A percentile compares a stretch with the other conserved stretches of the same genome.
These are phyloP conservation scores for Urocolius indicus DNA, from an alignment of 2,113 vertebrate species.

Conservation along the genomic window DNA sequence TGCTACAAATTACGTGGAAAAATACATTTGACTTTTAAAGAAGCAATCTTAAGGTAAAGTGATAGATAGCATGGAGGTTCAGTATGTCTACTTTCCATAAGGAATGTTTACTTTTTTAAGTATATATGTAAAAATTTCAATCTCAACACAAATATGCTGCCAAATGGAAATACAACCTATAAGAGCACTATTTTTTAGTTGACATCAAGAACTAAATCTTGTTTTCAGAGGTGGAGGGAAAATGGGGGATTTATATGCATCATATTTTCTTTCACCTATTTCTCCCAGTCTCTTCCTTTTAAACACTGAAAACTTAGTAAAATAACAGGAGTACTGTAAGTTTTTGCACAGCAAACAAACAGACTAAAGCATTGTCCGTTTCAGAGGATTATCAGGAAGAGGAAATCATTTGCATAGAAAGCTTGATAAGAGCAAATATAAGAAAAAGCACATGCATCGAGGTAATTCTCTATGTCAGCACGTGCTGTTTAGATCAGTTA, in stretches of 20 bases:
- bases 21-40: not conserved
- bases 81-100: not conserved
- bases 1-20: not conserved
- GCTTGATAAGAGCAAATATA: not conserved
- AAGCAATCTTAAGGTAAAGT: not conserved
- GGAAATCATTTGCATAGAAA: not conserved
- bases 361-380: not conserved
- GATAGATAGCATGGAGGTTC: not conserved
- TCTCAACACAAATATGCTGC: not conserved
- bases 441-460: not conserved
- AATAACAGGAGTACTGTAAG: not conserved
- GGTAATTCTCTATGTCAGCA: not conserved
- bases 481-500: not conserved
- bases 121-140: not conserved
- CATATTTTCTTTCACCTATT: not conserved
- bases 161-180: not conserved
- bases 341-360: not conserved
- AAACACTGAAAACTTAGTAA: not conserved
- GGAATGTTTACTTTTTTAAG: not conserved
- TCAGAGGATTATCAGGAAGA: not conserved
- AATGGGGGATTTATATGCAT: not conserved
- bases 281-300: not conserved
- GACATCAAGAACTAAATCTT: not conserved
- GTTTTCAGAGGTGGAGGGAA: not conserved
- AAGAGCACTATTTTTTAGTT: not conserved